Evolutionary conservation across 2,113 vertebrate species (phyloP), one percentile per base, ranked within the genome.

Genomic region (Chloropsis cyanopogon): DNA sequence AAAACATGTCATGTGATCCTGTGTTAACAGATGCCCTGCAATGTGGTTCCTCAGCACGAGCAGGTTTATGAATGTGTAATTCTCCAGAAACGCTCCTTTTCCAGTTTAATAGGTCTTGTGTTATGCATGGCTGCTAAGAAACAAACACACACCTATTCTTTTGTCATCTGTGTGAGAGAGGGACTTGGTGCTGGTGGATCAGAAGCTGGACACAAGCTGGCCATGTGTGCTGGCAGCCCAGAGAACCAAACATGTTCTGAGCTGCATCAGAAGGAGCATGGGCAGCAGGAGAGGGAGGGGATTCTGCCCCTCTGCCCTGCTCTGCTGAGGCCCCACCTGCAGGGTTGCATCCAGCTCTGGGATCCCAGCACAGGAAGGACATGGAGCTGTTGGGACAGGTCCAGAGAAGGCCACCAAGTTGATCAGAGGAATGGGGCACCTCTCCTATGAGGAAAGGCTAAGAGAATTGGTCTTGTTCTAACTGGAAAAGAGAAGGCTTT

Each of bases 221-320:
- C 11, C 20, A 20, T 6, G 33, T 52, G 37, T 37, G 13, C 33
- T 46, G 41, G 20, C 28, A 53, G 39, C 16, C 9, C 24, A 68
- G 39, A n/a, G 28, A 68, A 46, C 46, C 70, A 59, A 14, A 28
- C 0, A 0, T 31, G 21, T 46, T 2, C 33, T 44, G 52, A 2
- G 22, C 28, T 81, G 26, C 2, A 52, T 33, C 37, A 19, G 10
- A 6, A 69, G 18, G 1, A 23, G 2, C 0, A 3, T 21, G 33
- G 37, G 8, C 12, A 59, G 37, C 26, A 75, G 24, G 13, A 5
- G 1, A 59, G 24, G 12, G 39, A 66, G 23, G 9, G 8, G 23
- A 39, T 53, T 52, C 46, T 66, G 52, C 8, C 18, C 1, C 50
- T 72, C 44, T 64, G 9, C 13, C 6, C 37, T 4, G 17, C 22